These are phyloP conservation scores for Pandemis cinnamomeana DNA, from an alignment of 2,888 invertebrate genomes.

Conservation along the genomic window DNA sequence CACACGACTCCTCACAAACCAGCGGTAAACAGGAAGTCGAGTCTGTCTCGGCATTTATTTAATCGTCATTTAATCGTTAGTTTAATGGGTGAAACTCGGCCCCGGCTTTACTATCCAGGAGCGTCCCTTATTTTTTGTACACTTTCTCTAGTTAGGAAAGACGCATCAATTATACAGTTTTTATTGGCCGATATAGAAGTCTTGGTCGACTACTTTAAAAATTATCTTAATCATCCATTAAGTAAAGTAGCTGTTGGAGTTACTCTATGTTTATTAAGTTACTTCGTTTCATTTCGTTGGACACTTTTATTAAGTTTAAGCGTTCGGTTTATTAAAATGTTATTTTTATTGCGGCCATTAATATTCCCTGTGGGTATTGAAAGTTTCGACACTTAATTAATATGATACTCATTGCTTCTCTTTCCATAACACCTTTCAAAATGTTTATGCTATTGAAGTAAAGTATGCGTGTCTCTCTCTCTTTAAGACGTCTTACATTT, in stretches of 20 bases:
- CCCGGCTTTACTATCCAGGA: slow-evolving; percentile 50
- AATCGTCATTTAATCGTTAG: slow-evolving; percentile 71
- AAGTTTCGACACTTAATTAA: slow-evolving; percentile 4
- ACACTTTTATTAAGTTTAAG: slow-evolving; percentile 9
- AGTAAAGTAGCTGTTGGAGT: slow-evolving; percentile 9
- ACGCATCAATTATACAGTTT: slow-evolving; percentile 40
- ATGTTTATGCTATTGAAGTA: not conserved
- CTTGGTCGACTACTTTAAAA: slow-evolving; percentile 13
- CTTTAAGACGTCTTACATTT: slow-evolving; percentile 1
- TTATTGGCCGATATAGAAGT: slow-evolving; percentile 31
- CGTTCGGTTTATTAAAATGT: slow-evolving; percentile 5
- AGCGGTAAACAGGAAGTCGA: slow-evolving; percentile 67
- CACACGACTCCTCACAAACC: slow-evolving; percentile 42
- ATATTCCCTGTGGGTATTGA: not conserved
- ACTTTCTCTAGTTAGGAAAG: slow-evolving; percentile 52
- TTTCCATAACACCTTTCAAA: not conserved
- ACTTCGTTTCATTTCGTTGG: not conserved
- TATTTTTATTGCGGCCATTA: slow-evolving; percentile 5
- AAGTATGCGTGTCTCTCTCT: not conserved
- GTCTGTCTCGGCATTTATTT: slow-evolving; percentile 64
- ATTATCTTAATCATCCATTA: slow-evolving; percentile 20
- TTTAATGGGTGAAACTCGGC: slow-evolving; percentile 78
- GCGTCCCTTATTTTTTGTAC: slow-evolving; percentile 52
- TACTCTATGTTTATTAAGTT: slow-evolving; percentile 1
- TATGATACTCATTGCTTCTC: not conserved